These are phyloP conservation scores for Bathynomus jamesi DNA, from an alignment of 1,140 invertebrate genomes.

Conservation along the genomic window DNA sequence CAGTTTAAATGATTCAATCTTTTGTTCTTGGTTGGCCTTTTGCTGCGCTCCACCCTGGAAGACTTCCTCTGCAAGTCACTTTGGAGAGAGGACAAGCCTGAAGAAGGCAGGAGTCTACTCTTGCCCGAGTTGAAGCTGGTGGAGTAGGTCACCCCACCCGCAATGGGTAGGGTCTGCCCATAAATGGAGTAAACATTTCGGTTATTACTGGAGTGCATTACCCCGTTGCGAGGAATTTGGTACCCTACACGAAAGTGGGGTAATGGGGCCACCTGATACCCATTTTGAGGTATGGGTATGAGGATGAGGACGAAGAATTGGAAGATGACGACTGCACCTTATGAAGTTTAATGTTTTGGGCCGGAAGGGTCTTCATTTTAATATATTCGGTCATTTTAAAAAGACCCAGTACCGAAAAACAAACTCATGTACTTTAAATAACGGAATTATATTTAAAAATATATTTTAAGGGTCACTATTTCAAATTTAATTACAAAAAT, in stretches of 20 bases:
- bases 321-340: background rate
- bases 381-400: background rate
- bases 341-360: background rate
- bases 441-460: no score
- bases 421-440: no score
- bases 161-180: no score
- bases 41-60: background rate
- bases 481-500: no score
- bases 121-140: background rate
- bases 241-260: no score
- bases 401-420: no score
- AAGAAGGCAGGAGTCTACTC: background rate
- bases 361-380: background rate
- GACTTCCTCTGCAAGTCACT: background rate
- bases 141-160: background rate
- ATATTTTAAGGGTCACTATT: no score
- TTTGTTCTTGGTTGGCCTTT: background rate
- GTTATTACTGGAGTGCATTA: background rate
- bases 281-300: background rate
- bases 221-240: background rate
- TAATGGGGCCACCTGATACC: no score
- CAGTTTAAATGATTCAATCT: background rate
- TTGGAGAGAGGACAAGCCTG: background rate
- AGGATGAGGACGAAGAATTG: background rate
- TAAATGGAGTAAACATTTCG: no score